phyloP scores from a whole-genome alignment of 2,888 invertebrate genomes.

The Epirrita christyi region DNA sequence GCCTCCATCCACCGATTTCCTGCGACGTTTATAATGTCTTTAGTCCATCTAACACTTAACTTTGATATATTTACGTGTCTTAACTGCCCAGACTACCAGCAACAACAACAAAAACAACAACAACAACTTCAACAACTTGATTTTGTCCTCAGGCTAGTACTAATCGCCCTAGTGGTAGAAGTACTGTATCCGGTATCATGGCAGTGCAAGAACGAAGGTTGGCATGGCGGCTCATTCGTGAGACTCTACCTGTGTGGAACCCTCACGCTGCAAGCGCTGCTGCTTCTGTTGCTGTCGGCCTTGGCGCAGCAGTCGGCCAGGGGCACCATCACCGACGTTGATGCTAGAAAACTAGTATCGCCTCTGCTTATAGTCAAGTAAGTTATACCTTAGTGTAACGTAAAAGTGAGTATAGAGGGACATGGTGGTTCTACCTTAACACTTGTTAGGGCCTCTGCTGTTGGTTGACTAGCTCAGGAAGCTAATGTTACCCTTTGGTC shows the following conservation, averaged over 20 bases:
- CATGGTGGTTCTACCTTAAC: no score
- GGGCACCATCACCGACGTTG: constrained; percentile 91
- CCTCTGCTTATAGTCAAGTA: constrained; percentile 90
- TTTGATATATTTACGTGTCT: no score
- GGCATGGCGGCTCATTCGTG: constrained; percentile 89
- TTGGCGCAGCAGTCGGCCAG: constrained; percentile 89
- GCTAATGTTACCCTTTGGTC: no score
- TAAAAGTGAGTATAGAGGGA: no score
- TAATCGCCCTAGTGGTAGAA: constrained; percentile 87
- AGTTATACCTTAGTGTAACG: no score
- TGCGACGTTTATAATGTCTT: no score
- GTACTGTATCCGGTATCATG: constrained; percentile 88
- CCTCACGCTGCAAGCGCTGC: constrained; percentile 85
- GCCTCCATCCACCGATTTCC: no score
- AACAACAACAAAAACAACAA: no score
- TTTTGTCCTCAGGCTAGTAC: constrained; percentile 83
- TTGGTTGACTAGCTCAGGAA: no score
- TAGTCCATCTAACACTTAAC: no score
- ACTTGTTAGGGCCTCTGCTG: background rate
- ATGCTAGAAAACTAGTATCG: constrained; percentile 88
- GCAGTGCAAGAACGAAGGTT: constrained; percentile 88
- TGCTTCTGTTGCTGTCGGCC: constrained; percentile 86
- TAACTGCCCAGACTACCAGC: no score
- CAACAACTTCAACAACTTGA: no score
- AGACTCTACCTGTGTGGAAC: constrained; percentile 90